These are phyloP conservation scores for Florisuga fusca DNA, from an alignment of 2,797 vertebrate genomes.

Conservation along the genomic window DNA sequence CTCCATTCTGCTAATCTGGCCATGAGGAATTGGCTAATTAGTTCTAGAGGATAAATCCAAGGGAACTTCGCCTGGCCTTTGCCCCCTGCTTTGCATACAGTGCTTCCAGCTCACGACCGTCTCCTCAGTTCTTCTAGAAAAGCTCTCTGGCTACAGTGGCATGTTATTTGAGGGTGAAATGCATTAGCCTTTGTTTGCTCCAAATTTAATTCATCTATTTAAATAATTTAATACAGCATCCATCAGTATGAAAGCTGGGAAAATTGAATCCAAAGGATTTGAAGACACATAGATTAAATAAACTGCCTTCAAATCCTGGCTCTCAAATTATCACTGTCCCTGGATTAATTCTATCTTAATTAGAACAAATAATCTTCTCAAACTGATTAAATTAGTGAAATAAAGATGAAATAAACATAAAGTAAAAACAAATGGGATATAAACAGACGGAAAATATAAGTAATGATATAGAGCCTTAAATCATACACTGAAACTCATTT, in stretches of 20 bases:
- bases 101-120: neutral
- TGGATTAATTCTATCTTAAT: constrained; percentile 68
- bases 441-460: constrained; percentile 9
- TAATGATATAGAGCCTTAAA: neutral
- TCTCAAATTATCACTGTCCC: constrained; percentile 46
- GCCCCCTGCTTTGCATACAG: constrained; percentile 16
- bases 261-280: constrained; percentile 68
- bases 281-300: constrained; percentile 67
- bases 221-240: constrained; percentile 67
- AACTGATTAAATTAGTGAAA: constrained; percentile 57
- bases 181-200: constrained; percentile 64
- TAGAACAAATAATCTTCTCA: constrained; percentile 51
- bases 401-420: constrained; percentile 59
- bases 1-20: constrained; percentile 14
- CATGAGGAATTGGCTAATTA: constrained; percentile 23
- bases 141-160: constrained; percentile 29
- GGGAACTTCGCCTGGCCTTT: neutral
- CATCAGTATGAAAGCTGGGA: constrained; percentile 58
- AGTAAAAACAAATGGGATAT: constrained; percentile 19
- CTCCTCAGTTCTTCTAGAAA: constrained; percentile 44
- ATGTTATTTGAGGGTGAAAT: constrained; percentile 58
- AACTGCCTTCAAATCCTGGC: constrained; percentile 49
- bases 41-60: constrained; percentile 38
- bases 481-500: neutral
- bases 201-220: constrained; percentile 69